Base-by-base conservation (phyloP, 2,797 vertebrate genomes). In the Chiroxiphia lanceolata region DNA sequence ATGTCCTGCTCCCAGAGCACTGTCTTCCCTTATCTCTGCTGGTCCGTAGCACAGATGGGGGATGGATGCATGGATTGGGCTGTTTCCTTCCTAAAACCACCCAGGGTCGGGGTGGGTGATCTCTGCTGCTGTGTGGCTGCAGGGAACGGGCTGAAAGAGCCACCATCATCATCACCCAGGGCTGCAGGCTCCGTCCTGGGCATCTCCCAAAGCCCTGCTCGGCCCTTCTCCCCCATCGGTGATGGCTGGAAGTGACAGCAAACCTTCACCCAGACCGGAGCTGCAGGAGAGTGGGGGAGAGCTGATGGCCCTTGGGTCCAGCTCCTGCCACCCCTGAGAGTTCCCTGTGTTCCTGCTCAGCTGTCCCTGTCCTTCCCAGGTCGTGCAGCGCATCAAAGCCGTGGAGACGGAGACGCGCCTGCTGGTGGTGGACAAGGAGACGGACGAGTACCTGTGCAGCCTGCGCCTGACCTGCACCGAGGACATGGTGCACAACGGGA, bases 401-500 rank as follows among this genome's bases (percentile, higher is more conserved):
- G 97, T 99, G 91, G 98, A 99, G 60, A 96, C 98, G 1, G 98
- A 99, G 94, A 99, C 99, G 2, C 96, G 98, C 48, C 84, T 99
- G 95, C 97, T 99, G 57, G 99, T 99, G 96, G 98, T 99, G 93
- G 99, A 99, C 98, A 97, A 98, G 87, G 98, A 98, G 79, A 99
- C 99, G 0, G 99, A 99, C 0, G 98, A 99, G 31, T 98, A 98
- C 94, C 98, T 99, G 48, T 97, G 61, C 64, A 98, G 98, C 87
- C 96, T 97, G 40, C 97, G 97, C 59, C 97, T 99, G 84, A 97
- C 98, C 4, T 99, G 98, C 97, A 98, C 98, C 0, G 98, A 99
- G 91, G 98, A 98, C 84, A 98, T 98, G 96, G 98, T 98, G 60
- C 86, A 72, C 97, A 48, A 96, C 44, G 98, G 99, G 86, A 98